A percentile compares a stretch with the other conserved stretches of the same genome.
Conservation (phyloP, 2,888 invertebrate genomes). For the Apamea sordens region DNA sequence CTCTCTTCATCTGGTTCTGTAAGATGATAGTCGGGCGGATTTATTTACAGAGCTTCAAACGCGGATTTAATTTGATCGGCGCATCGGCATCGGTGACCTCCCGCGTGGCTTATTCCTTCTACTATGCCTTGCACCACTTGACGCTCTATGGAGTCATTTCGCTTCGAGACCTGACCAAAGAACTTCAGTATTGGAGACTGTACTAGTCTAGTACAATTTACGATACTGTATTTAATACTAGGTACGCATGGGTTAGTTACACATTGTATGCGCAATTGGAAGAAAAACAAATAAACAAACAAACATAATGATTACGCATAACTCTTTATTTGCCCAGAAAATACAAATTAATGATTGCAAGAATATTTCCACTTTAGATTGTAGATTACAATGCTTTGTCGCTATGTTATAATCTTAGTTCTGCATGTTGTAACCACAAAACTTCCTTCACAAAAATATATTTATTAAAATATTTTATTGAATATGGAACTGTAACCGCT, state of each 20-base stretch:
- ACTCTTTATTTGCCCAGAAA: constrained; percentile 90
- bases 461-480: constrained; percentile 82
- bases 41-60: background rate
- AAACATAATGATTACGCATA: constrained; percentile 81
- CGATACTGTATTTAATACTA: background rate
- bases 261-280: background rate
- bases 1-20: background rate
- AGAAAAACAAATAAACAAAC: constrained; percentile 55
- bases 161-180: background rate
- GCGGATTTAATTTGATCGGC: background rate
- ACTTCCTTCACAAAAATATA: constrained; percentile 88
- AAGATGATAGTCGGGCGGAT: background rate
- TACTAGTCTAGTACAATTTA: background rate
- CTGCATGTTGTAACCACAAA: constrained; percentile 80
- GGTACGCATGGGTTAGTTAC: background rate
- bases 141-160: background rate
- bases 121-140: background rate
- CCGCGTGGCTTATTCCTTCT: background rate
- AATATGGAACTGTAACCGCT: constrained; percentile 86
- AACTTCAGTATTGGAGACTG: background rate
- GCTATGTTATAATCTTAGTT: constrained; percentile 70
- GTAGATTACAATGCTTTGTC: constrained; percentile 79
- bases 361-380: constrained; percentile 83
- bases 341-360: constrained; percentile 89
- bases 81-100: background rate